Base-by-base conservation (phyloP, 2,888 invertebrate species). In the Acleris laterana region DNA sequence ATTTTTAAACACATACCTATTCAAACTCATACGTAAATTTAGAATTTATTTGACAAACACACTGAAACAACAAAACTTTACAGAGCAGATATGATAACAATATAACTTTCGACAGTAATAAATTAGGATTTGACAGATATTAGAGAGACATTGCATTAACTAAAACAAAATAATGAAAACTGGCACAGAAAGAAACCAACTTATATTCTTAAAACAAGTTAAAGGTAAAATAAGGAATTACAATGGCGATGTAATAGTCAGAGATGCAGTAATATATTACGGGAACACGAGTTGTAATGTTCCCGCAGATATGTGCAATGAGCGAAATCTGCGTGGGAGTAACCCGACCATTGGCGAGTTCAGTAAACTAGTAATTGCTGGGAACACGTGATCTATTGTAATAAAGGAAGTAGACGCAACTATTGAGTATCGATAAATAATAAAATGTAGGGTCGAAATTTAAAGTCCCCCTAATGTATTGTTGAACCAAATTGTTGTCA, bases 281-380 rank as follows among this genome's bases (percentile, higher is more conserved):
- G 28, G 42, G 60, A 61, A 65, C 44, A 55, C 55, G 50, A 44
- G 50, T 46, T 55, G 55, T 65, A 56, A 65, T 65, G 65, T 61
- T 61, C 65, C 50, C 56, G 22, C 44, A 65, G 65, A 65, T 65
- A 65, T 65, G 44, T 65, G 44, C 65, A 61, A 42, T 60, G 64
- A 60, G 60, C 49, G 44, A 61, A 65, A 65, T 49, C 65, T 44
- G 55, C 65, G 65, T 65, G 65, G 65, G 65, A 61, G 65, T 65
- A 56, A 53, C 50, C 52, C 53, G 58, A 22, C 53, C 58, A 38
- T 38, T 53, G 55, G 20, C 16, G 44, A 61, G 60, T 61, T 58
- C 60, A 44, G 55, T 55, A 56, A 65, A 56, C 55, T 22, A 56
- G 60, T 61, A 65, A 65, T 65, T 61, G 65, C 56, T 44, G n/a